Evolutionary conservation across 2,113 vertebrate genomes (phyloP), one percentile per base, ranked within the genome.

Genomic region (Gyps fulvus): DNA sequence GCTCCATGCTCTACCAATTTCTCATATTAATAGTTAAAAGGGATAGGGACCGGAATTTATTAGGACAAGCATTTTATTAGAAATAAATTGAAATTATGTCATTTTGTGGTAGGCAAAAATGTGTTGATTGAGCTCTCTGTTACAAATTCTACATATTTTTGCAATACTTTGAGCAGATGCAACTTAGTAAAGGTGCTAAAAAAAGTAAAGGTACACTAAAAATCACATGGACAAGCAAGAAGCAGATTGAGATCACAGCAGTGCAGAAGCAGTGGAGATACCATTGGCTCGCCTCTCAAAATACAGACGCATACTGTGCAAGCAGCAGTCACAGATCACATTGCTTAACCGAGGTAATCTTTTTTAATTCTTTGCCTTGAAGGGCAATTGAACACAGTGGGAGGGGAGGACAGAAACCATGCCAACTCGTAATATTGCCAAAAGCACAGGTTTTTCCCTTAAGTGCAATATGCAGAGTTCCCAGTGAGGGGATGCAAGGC

Each of bases 281-380:
- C 42, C 76, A 70, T 23, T 81, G 63, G 55, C 22, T 38, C 38
- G 31, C 69, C 65, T 87, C 83, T 82, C 83, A 50, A 78, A 89
- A 87, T 43, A 82, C 43, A 90, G 67, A 42, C 8, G 3, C 47
- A 5, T 13, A 80, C 91, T 92, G 80, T 81, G 91, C 87, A 74
- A 94, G 89, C 93, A 93, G 85, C 85, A 96, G 90, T 59, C 88
- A 96, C 83, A 92, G 93, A 94, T 74, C 95, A 93, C 65, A 70
- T 52, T 1, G 0, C 69, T 91, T 84, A 92, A 95, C 73, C 4
- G 4, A 95, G 38, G 47, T 34, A 91, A 95, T 74, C 63, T 74
- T 83, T 89, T 87, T 67, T 38, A 87, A 94, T 87, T 89, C 89
- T 96, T 74, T 89, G 91, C 83, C 90, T 84, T 66, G 61, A 94